Evolutionary conservation across 2,888 invertebrate species (phyloP), one percentile per base, ranked within the genome.

Genomic region (Ernsta delagoae): DNA sequence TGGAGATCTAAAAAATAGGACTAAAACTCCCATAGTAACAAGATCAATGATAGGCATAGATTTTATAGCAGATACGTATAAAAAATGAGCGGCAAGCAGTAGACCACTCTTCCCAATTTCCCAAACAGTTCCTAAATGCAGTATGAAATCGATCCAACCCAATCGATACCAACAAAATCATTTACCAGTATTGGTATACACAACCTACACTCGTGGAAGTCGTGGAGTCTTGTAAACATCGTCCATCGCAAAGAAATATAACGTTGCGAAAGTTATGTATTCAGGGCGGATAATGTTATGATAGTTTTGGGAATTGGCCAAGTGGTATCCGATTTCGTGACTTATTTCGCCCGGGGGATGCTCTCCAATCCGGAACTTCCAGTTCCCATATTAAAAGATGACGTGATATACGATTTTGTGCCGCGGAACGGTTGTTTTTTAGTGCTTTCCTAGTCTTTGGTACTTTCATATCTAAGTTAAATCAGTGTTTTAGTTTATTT

Each of bases 271-370:
- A 71, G 71, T 71, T 74, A 71, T 72, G 70, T 72, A 72, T 77
- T 72, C 76, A 74, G 67, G 75, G 65, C 74, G 78, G 78, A 82
- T 83, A 78, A 81, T 84, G 78, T 87, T 86, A 88, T 83, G 86
- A 88, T 89, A 87, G 90, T 85, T 86, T 89, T 91, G 90, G 92
- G 91, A 90, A 90, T 90, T 80, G 75, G 88, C 90, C 89, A 90
- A 87, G 81, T 81, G 84, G 76, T 78, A 70, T 75, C 77, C 75
- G 75, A 82, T 81, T 74, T 62, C 70, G 77, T 84, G 86, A 89
- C 87, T 90, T 89, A 89, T 90, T 83, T 83, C 87, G 85, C 91
- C 89, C 92, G 77, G 74, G 91, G 90, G 92, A 90, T 59, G 71
- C 53, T 64, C 59, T 36, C 59, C 63, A 65, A 62, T 65, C 75